These are phyloP conservation scores for Neodiprion virginianus DNA, from an alignment of 1,140 invertebrate species.

Conservation along the genomic window DNA sequence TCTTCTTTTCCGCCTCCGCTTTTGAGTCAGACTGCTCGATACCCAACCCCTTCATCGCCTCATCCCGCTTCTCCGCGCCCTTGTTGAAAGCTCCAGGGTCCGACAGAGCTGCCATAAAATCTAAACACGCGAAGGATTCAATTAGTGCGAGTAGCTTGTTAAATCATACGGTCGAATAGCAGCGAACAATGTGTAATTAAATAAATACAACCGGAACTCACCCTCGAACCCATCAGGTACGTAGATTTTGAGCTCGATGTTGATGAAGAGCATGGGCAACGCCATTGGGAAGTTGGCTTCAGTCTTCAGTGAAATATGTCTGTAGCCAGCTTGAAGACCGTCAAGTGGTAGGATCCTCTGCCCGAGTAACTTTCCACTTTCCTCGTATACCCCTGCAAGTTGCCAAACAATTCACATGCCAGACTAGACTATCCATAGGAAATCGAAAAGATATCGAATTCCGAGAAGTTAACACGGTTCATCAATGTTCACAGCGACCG, in stretches of 20 bases:
- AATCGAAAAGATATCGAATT: background rate
- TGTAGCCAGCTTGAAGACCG: slow-evolving; percentile 95
- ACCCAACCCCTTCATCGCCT: slow-evolving; percentile 72
- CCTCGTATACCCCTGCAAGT: slow-evolving; percentile 85
- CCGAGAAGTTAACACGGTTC: no score
- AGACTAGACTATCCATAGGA: background rate
- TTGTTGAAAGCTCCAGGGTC: slow-evolving; percentile 92
- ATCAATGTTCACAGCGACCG: no score
- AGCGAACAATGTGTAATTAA: background rate
- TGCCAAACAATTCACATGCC: background rate
- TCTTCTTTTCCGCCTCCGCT: slow-evolving; percentile 55
- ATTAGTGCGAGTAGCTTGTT: slow-evolving; percentile 14
- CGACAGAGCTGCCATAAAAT: slow-evolving; percentile 97
- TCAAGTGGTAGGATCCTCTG: slow-evolving; percentile 97
- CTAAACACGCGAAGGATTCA: slow-evolving; percentile 58
- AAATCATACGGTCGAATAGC: background rate
- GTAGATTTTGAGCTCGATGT: slow-evolving; percentile 99
- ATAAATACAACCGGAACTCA: slow-evolving; percentile 45
- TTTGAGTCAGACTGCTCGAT: slow-evolving; percentile 58
- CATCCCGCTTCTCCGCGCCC: slow-evolving; percentile 76
- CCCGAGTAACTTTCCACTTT: slow-evolving; percentile 96
- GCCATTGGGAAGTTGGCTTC: slow-evolving; percentile 99
- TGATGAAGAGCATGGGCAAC: slow-evolving; percentile 98
- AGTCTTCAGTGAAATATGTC: slow-evolving; percentile 96
- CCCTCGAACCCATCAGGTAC: slow-evolving; percentile 98